phyloP scores from a whole-genome alignment of 2,888 invertebrate species.

The Anoplius nigerrimus region DNA sequence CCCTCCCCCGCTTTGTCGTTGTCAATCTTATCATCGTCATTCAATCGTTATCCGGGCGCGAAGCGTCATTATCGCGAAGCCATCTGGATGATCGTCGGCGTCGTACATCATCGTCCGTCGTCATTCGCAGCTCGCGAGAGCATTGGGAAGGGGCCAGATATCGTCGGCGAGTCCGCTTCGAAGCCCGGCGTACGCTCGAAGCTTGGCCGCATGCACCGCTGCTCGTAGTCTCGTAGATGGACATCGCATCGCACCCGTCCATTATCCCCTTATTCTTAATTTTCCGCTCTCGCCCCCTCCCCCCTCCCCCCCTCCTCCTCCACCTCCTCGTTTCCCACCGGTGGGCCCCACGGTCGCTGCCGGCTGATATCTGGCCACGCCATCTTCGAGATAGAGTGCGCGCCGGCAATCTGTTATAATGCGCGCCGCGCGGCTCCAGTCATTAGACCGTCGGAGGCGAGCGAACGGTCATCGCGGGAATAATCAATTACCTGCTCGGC shows the following conservation, averaged over 20 bases:
- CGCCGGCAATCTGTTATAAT: constrained; percentile 58
- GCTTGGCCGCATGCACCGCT: no score
- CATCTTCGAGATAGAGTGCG: constrained; percentile 57
- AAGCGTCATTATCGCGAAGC: no score
- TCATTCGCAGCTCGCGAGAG: constrained; percentile 7
- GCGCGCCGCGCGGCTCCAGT: constrained; percentile 25
- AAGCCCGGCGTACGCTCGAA: no score
- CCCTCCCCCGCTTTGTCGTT: constrained; percentile 10
- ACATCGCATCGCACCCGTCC: constrained; percentile 47
- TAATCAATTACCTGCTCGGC: no score
- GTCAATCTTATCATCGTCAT: constrained; percentile 30
- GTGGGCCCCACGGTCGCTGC: no score
- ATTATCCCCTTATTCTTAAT: constrained; percentile 22
- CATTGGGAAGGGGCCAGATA: no score
- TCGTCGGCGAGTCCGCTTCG: no score
- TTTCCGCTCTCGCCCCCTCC: constrained; percentile 12
- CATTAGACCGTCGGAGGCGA: background rate
- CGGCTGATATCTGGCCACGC: constrained; percentile 24
- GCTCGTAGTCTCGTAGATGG: constrained; percentile 42
- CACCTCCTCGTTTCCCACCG: no score
- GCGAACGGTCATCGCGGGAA: background rate
- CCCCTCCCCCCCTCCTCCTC: no score
- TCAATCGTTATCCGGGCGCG: constrained; percentile 4
- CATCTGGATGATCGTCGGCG: constrained; percentile 21
- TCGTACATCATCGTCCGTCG: constrained; percentile 27